These are phyloP conservation scores for Petrolisthes cinctipes DNA, from an alignment of 2,888 invertebrate genomes.

Conservation along the genomic window DNA sequence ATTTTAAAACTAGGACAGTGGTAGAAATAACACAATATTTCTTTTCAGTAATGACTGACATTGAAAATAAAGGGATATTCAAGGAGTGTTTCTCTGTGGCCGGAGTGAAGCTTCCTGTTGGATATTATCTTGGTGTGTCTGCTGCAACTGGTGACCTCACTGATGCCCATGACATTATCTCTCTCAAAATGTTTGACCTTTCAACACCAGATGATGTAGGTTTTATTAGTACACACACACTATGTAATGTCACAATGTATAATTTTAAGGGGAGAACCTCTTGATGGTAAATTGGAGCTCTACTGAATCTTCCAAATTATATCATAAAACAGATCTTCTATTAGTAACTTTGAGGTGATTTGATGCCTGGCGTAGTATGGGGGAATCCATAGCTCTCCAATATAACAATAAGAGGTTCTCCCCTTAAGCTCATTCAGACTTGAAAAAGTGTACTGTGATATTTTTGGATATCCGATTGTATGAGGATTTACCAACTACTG, in stretches of 20 bases:
- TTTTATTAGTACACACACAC: no score
- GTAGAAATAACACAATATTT: no score
- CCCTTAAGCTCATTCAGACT: not conserved
- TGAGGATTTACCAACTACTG: no score
- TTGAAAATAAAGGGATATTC: constrained; percentile 93
- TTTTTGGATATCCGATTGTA: no score
- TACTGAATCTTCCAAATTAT: no score
- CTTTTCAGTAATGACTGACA: constrained; percentile 85
- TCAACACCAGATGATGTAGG: constrained; percentile 78
- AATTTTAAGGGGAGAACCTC: not conserved
- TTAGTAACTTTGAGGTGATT: not conserved
- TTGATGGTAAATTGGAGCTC: no score
- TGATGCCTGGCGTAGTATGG: no score
- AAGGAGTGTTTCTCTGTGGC: constrained; percentile 90
- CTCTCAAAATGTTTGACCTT: constrained; percentile 91
- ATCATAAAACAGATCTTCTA: no score
- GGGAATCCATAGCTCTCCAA: no score
- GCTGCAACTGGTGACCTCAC: constrained; percentile 97
- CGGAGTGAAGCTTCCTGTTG: constrained; percentile 92
- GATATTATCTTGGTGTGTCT: constrained; percentile 93
- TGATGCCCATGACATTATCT: constrained; percentile 95
- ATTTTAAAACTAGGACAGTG: no score
- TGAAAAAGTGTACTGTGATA: not conserved
- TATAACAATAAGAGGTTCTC: no score
- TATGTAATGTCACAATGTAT: no score